A percentile compares a stretch with the other conserved stretches of the same genome.
Conservation (phyloP, 2,797 vertebrate genomes). For the Centropyge bicolor region DNA sequence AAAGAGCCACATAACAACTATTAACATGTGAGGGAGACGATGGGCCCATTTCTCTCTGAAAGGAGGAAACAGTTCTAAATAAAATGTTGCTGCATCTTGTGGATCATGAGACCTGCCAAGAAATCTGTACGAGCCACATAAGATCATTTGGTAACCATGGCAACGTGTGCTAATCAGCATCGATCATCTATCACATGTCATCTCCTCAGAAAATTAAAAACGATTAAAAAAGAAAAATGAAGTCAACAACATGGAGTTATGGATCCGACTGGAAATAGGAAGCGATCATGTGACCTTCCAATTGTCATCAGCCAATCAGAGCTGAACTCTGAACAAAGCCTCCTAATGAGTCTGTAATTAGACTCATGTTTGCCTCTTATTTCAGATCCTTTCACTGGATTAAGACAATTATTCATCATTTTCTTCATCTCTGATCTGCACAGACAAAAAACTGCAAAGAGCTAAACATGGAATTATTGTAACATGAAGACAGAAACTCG, state of each 20-base stretch:
- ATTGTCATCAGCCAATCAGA: slow-evolving; percentile 26
- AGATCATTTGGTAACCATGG: no score
- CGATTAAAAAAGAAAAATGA: background rate
- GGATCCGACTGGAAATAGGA: background rate
- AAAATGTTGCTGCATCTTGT: no score
- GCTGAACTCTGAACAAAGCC: background rate
- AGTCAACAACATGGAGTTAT: background rate
- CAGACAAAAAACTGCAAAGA: slow-evolving; percentile 6
- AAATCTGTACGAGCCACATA: no score
- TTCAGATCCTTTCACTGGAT: slow-evolving; percentile 2
- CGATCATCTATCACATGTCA: no score
- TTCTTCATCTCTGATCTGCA: slow-evolving; percentile 11
- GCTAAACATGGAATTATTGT: background rate
- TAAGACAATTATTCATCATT: slow-evolving; percentile 18
- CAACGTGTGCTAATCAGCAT: no score
- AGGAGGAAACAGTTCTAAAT: no score
- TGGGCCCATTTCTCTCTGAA: no score
- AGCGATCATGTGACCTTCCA: background rate
- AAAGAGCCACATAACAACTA: no score
- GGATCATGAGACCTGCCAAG: no score
- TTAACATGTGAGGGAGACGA: no score
- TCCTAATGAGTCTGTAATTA: slow-evolving; percentile 6
- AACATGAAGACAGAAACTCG: background rate
- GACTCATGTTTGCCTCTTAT: slow-evolving; percentile 1
- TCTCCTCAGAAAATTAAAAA: no score